Conservation (phyloP, 2,113 vertebrate genomes). For the Antechinus stuartii region DNA sequence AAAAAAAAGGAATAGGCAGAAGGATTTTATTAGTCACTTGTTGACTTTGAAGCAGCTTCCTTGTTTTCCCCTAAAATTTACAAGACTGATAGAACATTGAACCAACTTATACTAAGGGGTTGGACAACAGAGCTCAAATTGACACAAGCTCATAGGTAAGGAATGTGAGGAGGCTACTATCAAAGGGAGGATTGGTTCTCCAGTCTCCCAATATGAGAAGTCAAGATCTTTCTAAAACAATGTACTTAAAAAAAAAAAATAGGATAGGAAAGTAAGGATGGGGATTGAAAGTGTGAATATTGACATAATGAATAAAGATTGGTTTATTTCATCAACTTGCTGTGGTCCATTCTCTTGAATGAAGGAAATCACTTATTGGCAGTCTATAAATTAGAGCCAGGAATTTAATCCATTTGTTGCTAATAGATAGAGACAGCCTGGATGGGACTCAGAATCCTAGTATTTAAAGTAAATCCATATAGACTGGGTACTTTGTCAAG, state of each 20-base stretch:
- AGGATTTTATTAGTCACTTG: constrained; percentile 85
- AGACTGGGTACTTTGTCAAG: neutral
- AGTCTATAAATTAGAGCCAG: neutral
- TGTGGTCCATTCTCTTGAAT: neutral
- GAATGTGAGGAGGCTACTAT: constrained; percentile 76
- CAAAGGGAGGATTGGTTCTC: constrained; percentile 42
- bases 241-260: constrained; percentile 31
- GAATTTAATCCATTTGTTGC: neutral
- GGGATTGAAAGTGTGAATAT: constrained; percentile 28
- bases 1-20: constrained; percentile 76
- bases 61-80: constrained; percentile 78
- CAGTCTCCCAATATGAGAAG: constrained; percentile 27
- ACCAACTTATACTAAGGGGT: constrained; percentile 50
- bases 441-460: neutral
- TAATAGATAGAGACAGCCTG: constrained; percentile 10
- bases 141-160: constrained; percentile 78
- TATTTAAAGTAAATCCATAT: neutral
- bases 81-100: constrained; percentile 70
- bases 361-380: neutral
- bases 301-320: neutral
- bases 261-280: constrained; percentile 40
- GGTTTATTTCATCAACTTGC: constrained; percentile 1
- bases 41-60: constrained; percentile 80
- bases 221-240: constrained; percentile 28
- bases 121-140: constrained; percentile 74